Base-by-base conservation (phyloP, 1,140 invertebrate genomes). In the Agrypnia vestita region DNA sequence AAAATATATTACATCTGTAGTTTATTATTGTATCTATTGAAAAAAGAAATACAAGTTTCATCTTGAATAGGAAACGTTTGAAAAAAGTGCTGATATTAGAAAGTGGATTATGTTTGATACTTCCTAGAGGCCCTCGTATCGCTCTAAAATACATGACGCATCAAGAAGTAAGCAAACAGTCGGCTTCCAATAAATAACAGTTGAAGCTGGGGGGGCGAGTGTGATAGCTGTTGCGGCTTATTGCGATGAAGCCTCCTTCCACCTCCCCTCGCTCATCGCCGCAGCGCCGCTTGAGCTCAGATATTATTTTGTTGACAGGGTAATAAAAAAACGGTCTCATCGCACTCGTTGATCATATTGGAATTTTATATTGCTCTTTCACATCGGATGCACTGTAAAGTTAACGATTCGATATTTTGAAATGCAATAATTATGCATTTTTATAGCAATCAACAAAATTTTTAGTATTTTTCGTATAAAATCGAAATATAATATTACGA, bases 91-190 rank as follows among this genome's bases (percentile, higher is more conserved):
- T 4, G 55, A 21, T 59, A 59, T 59, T 59, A 59, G 55, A 59
- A 59, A 59, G 15, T 21, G 55, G 15, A 9, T 59, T 64, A 25
- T 35, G 61, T 64, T n/a, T 64, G 25, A 59, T 59, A 59, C 3
- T 59, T 59, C 25, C 0, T 59, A 59, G 9, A 59, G 35, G 8
- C 21, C 61, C 43, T 49, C 49, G 51, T 46, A 75, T 46, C 53
- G 49, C 44, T 74, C 15, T 64, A 61, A 81, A 81, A 78, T 81
- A 81, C 80, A 81, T 73, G 80, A 78, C 75, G 75, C 59, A 77
- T 81, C 80, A 81, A 81, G 80, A 77, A 72, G 74, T 61, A 46
- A 64, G 80, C 75, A 81, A 81, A 81, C 75, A 73, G 49, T 73
- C 25, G 19, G 69, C 69, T 73, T 51, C 19, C 69, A 73, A 73